These are phyloP conservation scores for Anas bernieri DNA, from an alignment of 2,797 vertebrate genomes.

Conservation along the genomic window DNA sequence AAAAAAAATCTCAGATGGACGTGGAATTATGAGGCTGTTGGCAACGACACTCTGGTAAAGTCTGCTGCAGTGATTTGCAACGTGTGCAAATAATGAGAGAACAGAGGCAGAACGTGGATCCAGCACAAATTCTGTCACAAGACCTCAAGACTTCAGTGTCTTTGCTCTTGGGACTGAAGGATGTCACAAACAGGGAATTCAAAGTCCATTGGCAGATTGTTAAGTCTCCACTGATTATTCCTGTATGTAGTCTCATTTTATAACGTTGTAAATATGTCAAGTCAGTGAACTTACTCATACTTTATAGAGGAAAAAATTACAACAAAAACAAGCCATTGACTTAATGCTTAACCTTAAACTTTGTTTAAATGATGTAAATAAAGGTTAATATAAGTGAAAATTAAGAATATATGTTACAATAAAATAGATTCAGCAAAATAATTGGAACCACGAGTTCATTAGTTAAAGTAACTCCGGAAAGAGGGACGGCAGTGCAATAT, in stretches of 20 bases:
- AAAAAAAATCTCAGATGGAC: not conserved
- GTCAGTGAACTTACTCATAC: not conserved
- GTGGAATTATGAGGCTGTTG: not conserved
- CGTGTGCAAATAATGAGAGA: not conserved
- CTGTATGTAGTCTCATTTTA: not conserved
- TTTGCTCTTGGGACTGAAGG: constrained; percentile 26
- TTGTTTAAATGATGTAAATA: not conserved
- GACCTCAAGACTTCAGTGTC: not conserved
- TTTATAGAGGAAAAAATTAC: not conserved
- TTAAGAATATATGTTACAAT: not conserved
- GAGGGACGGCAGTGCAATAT: not conserved
- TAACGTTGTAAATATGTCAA: not conserved
- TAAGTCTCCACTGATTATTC: not conserved
- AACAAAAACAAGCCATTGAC: not conserved
- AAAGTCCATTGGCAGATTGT: constrained; percentile 7
- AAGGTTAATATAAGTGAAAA: not conserved
- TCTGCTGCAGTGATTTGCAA: not conserved
- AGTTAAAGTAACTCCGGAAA: not conserved
- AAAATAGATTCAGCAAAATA: not conserved
- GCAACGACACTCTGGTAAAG: not conserved
- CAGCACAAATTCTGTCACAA: not conserved
- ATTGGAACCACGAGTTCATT: not conserved
- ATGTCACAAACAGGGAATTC: constrained; percentile 7
- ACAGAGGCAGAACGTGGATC: not conserved
- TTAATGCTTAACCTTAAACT: not conserved